Conservation (phyloP, 2,888 invertebrate species). For the Tipula unca region DNA sequence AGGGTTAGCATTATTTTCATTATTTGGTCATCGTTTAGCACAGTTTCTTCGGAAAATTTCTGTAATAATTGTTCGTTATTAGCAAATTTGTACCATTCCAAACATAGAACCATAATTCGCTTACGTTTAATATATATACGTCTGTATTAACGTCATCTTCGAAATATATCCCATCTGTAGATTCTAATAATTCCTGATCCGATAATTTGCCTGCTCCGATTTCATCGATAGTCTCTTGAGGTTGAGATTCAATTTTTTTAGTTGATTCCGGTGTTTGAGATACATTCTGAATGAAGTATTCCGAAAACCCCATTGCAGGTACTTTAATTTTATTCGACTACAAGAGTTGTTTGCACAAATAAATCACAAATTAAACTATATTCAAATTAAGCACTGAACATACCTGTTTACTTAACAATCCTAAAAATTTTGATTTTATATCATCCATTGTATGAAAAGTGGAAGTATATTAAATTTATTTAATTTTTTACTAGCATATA, state of each 20-base stretch:
- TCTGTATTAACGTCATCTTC: slow-evolving; percentile 35
- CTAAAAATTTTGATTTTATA: slow-evolving; percentile 40
- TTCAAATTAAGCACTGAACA: neutral
- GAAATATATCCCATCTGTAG: slow-evolving; percentile 38
- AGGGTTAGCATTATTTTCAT: slow-evolving; percentile 35
- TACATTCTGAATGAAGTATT: slow-evolving; percentile 41
- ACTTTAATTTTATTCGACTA: slow-evolving; percentile 35
- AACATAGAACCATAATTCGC: slow-evolving; percentile 22
- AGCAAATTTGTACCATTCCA: neutral
- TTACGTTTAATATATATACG: slow-evolving; percentile 37
- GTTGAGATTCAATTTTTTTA: slow-evolving; percentile 22
- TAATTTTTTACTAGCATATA: neutral
- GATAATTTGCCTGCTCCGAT: slow-evolving; percentile 29
- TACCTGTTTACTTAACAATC: slow-evolving; percentile 41
- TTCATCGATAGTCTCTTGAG: neutral
- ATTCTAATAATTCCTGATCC: slow-evolving; percentile 41
- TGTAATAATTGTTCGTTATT: neutral
- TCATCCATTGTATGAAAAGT: slow-evolving; percentile 36
- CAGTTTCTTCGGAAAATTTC: neutral
- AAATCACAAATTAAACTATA: neutral
- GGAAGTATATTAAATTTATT: neutral
- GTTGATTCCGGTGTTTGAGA: slow-evolving; percentile 31
- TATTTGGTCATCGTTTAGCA: neutral
- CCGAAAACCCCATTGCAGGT: slow-evolving; percentile 43
- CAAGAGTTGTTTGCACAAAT: neutral